Base-by-base conservation (phyloP, 2,888 invertebrate species). In the Drosophila demipolita region DNA sequence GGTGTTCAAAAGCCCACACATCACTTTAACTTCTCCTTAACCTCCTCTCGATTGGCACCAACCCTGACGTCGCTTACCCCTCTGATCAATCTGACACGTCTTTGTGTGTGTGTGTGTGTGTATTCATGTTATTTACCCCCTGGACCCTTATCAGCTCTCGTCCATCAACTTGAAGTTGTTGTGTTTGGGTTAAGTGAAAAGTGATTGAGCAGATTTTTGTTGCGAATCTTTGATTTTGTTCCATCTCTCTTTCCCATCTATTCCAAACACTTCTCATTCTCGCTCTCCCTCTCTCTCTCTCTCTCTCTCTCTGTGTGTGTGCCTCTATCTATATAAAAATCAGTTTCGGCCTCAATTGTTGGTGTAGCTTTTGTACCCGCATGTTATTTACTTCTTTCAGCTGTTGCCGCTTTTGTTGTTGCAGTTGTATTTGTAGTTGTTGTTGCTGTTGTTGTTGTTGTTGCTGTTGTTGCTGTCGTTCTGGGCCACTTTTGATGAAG, bases 121-220 rank as follows among this genome's bases (percentile, higher is more conserved):
- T 12, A 0, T 6, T 23, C 26, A 26, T 38, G 17, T 17, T 11
- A 35, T 11, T 17, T 48, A 1, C 17, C 29, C n/a, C 33, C 20
- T n/a, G 1, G n/a, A 2, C 9, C 52, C 12, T 9, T 12, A 29
- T 17, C 9, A 45, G 49, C 57, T 40, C 63, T 75, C 65, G 73
- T 69, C 66, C 75, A 66, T 69, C 84, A 86, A 81, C 72, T 85
- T 81, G 82, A 86, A 86, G 89, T 83, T 84, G 82, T 83, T 81
- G 89, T 85, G 89, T 86, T 85, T 89, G 89, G 87, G 84, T 85
- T 85, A 85, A 85, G 84, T 85, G 84, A 88, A 85, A 85, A 85
- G 84, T 88, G 89, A 85, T 85, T 85, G 84, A 85, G 84, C 84
- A 85, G 87, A 88, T 85, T 85, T 85, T 82, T 87, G 84, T 83